phyloP scores from a whole-genome alignment of 2,888 invertebrate genomes.

The Pheosia tremula region DNA sequence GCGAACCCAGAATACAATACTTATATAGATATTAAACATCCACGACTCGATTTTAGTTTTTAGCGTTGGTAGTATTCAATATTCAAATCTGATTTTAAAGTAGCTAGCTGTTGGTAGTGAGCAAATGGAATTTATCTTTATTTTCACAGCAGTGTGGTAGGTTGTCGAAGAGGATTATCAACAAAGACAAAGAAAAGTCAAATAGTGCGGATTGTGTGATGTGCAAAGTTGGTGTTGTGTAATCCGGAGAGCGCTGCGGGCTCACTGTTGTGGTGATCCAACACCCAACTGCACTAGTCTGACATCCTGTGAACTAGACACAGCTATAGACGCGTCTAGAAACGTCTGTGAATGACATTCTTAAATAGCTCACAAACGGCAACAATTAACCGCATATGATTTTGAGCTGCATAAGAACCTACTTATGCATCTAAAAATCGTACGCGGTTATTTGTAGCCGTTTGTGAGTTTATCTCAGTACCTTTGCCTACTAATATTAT shows the following conservation, averaged over 20 bases:
- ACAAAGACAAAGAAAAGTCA: slow-evolving; percentile 22
- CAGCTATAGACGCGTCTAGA: slow-evolving; percentile 12
- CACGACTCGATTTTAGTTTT: too few species aligned
- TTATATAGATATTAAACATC: too few species aligned
- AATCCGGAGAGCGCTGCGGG: slow-evolving; percentile 26
- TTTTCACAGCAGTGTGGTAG: background rate
- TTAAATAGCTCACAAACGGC: background rate
- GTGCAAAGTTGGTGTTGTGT: slow-evolving; percentile 28
- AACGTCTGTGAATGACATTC: background rate
- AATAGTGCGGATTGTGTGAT: slow-evolving; percentile 11
- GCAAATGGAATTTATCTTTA: background rate
- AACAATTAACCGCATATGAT: background rate
- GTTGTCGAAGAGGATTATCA: background rate
- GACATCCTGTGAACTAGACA: slow-evolving; percentile 26
- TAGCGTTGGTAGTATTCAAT: too few species aligned
- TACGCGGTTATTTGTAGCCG: too few species aligned
- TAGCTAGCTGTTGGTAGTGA: too few species aligned
- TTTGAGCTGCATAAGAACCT: too few species aligned
- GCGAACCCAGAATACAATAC: too few species aligned
- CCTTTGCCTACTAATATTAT: too few species aligned
- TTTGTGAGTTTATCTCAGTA: too few species aligned
- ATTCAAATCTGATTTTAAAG: too few species aligned
- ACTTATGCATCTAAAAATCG: too few species aligned
- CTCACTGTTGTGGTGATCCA: slow-evolving; percentile 25
- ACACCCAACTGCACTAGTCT: slow-evolving; percentile 23